Percentiles rank a stretch among this genome's conserved stretches.
Evolutionary conservation across 1,140 invertebrate genomes (phyloP).

Genomic region (Danaus melanippus): DNA sequence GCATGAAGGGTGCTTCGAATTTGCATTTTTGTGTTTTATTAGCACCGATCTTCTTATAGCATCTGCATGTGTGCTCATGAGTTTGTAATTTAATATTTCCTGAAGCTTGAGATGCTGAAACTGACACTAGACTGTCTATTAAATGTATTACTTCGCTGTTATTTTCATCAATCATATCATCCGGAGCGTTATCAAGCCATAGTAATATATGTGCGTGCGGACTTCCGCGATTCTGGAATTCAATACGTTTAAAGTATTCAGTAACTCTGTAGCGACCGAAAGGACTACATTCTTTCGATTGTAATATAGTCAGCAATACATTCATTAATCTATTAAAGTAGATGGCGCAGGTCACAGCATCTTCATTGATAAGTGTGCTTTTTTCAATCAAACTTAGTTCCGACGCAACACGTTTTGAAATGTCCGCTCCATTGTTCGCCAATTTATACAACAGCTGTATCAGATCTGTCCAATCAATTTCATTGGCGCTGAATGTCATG

Average conservation of each 20-base stretch:
- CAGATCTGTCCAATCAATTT: slow-evolving; percentile 50
- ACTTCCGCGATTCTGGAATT: slow-evolving; percentile 36
- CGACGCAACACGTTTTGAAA: slow-evolving; percentile 9
- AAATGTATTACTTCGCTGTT: slow-evolving; percentile 13
- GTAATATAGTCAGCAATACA: slow-evolving; percentile 5
- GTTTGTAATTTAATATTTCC: slow-evolving; percentile 21
- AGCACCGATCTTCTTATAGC: slow-evolving; percentile 17
- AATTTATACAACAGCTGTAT: no score
- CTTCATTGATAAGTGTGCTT: slow-evolving; percentile 46
- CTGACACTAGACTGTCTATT: slow-evolving; percentile 24
- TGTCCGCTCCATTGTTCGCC: slow-evolving; percentile 26
- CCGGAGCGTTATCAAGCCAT: slow-evolving; percentile 5
- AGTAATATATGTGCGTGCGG: slow-evolving; percentile 17
- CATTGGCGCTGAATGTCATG: slow-evolving; percentile 47
- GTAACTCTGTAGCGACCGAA: slow-evolving; percentile 7
- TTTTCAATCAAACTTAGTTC: slow-evolving; percentile 29
- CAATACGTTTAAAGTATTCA: slow-evolving; percentile 17
- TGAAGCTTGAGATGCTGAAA: slow-evolving; percentile 20
- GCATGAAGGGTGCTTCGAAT: slow-evolving; percentile 27
- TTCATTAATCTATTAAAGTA: slow-evolving; percentile 53
- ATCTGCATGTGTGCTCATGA: slow-evolving; percentile 21
- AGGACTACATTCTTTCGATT: slow-evolving; percentile 10
- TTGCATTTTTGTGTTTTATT: slow-evolving; percentile 17
- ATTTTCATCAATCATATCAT: no score
- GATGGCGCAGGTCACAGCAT: slow-evolving; percentile 59